Evolutionary conservation across 2,797 vertebrate species (phyloP).

Genomic region (Sebastes iracundus): DNA sequence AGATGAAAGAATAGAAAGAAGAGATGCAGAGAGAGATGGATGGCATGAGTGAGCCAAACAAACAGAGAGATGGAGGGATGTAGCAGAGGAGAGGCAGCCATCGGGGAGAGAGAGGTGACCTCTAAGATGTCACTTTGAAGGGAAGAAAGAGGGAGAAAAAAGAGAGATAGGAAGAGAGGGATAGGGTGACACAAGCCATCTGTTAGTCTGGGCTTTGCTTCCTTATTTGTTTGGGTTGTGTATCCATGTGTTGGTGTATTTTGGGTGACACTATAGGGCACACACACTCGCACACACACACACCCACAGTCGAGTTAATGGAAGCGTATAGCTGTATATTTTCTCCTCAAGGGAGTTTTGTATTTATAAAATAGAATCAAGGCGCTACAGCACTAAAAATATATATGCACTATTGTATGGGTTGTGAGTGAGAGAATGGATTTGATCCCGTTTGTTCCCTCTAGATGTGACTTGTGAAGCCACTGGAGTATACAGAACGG

Average conservation of each 20-base stretch:
- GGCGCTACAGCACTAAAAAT: not conserved
- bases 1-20: not conserved
- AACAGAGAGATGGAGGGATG: slow-evolving; percentile 29
- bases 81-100: slow-evolving; percentile 22
- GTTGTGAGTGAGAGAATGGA: slow-evolving; percentile 30
- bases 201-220: slow-evolving; percentile 71
- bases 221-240: slow-evolving; percentile 63
- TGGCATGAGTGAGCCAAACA: not conserved
- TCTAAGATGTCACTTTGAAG: slow-evolving; percentile 62
- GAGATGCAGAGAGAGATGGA: slow-evolving; percentile 19
- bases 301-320: slow-evolving; percentile 7
- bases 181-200: slow-evolving; percentile 70
- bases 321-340: slow-evolving; percentile 23
- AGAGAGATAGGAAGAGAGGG: slow-evolving; percentile 52
- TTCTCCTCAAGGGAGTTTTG: slow-evolving; percentile 31
- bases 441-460: slow-evolving; percentile 42
- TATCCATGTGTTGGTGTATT: slow-evolving; percentile 53
- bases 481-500: slow-evolving; percentile 45
- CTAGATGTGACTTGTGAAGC: slow-evolving; percentile 41
- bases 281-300: not conserved
- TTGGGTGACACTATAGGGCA: slow-evolving; percentile 48
- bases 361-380: slow-evolving; percentile 18
- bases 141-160: slow-evolving; percentile 45
- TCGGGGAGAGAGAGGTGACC: slow-evolving; percentile 61
- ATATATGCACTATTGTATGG: slow-evolving; percentile 5